Base-by-base conservation (phyloP, 92 coral and sea anemone species). In the Anthopleura xanthogrammica region DNA sequence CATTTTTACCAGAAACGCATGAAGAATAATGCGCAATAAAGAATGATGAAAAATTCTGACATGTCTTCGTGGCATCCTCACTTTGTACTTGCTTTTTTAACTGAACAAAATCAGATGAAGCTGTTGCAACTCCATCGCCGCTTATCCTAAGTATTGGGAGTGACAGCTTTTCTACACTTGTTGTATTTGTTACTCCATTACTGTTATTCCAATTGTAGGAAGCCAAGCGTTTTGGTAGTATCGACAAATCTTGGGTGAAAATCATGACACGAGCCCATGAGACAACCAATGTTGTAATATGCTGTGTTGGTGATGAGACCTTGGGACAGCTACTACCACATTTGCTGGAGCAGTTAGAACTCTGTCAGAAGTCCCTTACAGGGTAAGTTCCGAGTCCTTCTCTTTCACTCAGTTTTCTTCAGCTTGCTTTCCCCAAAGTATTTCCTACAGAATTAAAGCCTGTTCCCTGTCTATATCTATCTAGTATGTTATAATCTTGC, bases 191-290 rank as follows among this genome's bases (percentile, higher is more conserved):
- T 58, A 16, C 64, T 58, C n/a, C 19, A 58, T 58, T 58, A 29
- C 36, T 58, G 11, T 20, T 68, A 24, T 68, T 19, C 17, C 22
- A 23, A 56, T 52, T 20, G 52, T 68, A 93, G 97, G 97, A 93
- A 91, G 97, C 97, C 77, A 93, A 93, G 65, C 94, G 97, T 40
- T 93, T 93, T 85, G 90, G 88, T 24, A 92, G 89, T 70, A 93
- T 93, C 75, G 97, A 93, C 95, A 93, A 93, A 81, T 93, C 97
- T 4, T 93, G 97, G 97, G 97, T 93, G 66, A 93, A 93, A 86
- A 93, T 93, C 68, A 91, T 93, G 95, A 91, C 92, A 10, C 97
- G 97, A 55, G 97, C 97, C 12, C 97, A 93, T n/a, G 97, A 93
- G 86, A 92, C 93, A 19, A 88, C 94, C 12, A 93, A 85, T 58